Evolutionary conservation across 2,113 vertebrate genomes (phyloP).

Genomic region (Mungos mungo): DNA sequence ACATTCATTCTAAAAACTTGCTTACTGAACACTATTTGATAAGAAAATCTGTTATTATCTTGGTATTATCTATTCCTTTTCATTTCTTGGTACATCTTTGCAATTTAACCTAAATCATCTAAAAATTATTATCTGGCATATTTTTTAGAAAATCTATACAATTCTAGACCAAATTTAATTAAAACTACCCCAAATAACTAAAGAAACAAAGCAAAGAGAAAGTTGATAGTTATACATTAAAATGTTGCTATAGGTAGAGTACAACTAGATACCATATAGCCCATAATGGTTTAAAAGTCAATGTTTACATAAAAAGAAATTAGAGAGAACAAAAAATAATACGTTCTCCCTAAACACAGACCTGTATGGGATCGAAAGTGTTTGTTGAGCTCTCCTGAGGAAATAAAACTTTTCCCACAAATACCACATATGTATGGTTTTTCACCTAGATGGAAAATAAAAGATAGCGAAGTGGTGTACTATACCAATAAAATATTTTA

Average conservation of each 20-base stretch:
- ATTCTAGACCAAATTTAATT: constrained; percentile 58
- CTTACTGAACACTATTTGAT: not conserved
- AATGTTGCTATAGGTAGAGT: constrained; percentile 42
- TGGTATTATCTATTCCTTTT: constrained; percentile 46
- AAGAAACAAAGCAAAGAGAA: constrained; percentile 44
- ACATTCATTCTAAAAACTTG: constrained; percentile 46
- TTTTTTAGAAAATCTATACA: constrained; percentile 32
- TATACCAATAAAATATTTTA: constrained; percentile 76
- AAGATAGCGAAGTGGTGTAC: constrained; percentile 80
- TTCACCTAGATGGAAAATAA: constrained; percentile 88
- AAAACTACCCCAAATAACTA: constrained; percentile 42
- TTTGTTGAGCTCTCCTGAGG: constrained; percentile 96
- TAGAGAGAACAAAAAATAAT: constrained; percentile 76
- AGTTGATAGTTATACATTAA: constrained; percentile 56
- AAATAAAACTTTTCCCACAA: constrained; percentile 94
- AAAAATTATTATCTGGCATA: constrained; percentile 54
- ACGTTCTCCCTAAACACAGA: constrained; percentile 84
- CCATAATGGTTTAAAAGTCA: constrained; percentile 72
- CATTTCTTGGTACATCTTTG: constrained; percentile 34
- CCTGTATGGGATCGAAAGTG: constrained; percentile 96
- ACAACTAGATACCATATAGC: constrained; percentile 55
- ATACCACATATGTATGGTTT: constrained; percentile 93
- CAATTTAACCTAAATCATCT: constrained; percentile 35
- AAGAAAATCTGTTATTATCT: constrained; percentile 35
- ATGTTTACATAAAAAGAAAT: constrained; percentile 71